Conservation (phyloP, 1,140 invertebrate species). For the Lepidostoma basale region DNA sequence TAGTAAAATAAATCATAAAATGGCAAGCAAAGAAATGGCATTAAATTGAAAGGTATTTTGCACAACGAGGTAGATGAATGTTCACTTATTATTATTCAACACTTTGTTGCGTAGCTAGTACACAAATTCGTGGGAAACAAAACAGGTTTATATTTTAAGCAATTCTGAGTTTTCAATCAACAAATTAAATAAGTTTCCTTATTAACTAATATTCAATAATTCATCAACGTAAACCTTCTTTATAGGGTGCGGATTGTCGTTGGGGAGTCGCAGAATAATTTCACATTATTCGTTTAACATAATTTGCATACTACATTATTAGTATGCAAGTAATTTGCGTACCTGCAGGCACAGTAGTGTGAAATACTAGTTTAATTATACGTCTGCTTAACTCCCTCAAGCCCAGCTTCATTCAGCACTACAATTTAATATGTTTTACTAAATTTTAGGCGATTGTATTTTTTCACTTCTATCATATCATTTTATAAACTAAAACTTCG, state of each 20-base stretch:
- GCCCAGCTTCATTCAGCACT: no score
- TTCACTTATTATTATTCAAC: no score
- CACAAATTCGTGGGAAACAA: constrained; percentile 9
- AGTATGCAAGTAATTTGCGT: constrained; percentile 37
- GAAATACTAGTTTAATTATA: constrained; percentile 37
- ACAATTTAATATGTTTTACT: no score
- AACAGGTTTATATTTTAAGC: constrained; percentile 14
- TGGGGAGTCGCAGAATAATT: not conserved
- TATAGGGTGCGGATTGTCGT: constrained; percentile 32
- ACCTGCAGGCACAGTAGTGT: constrained; percentile 27
- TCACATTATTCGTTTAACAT: constrained; percentile 32
- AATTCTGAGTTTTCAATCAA: not conserved
- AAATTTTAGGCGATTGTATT: no score
- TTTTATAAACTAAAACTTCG: no score
- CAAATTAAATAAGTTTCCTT: constrained; percentile 6
- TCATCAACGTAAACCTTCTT: not conserved
- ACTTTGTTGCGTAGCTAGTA: no score
- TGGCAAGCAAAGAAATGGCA: no score
- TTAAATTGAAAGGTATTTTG: no score
- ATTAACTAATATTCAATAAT: constrained; percentile 21
- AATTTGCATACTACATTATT: constrained; percentile 36
- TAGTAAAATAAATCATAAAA: no score
- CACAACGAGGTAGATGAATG: no score
- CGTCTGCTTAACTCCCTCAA: constrained; percentile 32
- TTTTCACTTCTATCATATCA: no score